A percentile compares a stretch with the other conserved stretches of the same genome.
These are phyloP conservation scores for Dysmachus trigonus DNA, from an alignment of 2,888 invertebrate species.

Conservation along the genomic window DNA sequence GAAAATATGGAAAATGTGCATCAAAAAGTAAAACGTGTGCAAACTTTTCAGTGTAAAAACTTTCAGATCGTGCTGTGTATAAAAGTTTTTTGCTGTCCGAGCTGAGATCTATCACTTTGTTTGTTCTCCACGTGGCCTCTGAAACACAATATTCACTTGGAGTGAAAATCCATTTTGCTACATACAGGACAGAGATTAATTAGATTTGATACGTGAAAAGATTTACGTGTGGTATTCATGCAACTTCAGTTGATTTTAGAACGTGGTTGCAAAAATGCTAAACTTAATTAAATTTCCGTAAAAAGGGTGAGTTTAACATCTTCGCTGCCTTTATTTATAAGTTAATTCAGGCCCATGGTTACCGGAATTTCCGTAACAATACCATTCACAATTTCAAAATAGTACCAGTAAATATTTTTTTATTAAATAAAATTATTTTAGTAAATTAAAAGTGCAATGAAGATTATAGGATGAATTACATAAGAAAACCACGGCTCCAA, in stretches of 20 bases:
- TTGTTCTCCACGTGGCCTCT: background rate
- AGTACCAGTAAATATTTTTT: too few species aligned
- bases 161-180: background rate
- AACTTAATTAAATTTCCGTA: background rate
- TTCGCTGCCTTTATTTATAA: background rate
- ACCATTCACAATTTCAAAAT: too few species aligned
- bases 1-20: background rate
- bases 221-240: background rate
- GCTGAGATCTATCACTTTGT: background rate
- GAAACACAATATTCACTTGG: too few species aligned
- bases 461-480: too few species aligned
- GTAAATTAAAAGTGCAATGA: too few species aligned
- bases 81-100: background rate
- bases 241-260: background rate
- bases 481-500: too few species aligned
- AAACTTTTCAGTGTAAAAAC: background rate
- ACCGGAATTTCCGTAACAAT: too few species aligned
- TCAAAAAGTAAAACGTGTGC: background rate
- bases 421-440: too few species aligned
- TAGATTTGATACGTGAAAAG: background rate
- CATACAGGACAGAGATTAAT: background rate
- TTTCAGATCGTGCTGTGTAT: background rate
- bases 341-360: background rate
- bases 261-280: background rate
- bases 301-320: background rate